A percentile compares a stretch with the other conserved stretches of the same genome.
These are phyloP conservation scores for Odocoileus hemionus DNA, from an alignment of 2,113 vertebrate genomes.

Conservation along the genomic window DNA sequence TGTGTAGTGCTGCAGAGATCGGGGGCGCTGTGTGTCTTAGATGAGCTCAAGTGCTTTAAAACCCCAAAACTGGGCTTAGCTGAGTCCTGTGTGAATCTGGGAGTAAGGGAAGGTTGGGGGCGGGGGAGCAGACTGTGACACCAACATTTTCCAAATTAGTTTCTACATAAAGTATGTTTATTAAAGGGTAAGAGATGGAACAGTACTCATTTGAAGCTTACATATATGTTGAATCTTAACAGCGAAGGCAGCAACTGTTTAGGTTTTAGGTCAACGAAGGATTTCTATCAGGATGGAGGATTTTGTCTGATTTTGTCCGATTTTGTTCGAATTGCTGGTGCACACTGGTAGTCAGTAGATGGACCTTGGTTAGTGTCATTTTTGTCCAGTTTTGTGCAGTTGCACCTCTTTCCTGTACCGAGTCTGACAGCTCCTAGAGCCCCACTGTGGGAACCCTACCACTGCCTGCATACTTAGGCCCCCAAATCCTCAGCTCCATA, in stretches of 20 bases:
- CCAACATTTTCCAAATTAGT: not conserved
- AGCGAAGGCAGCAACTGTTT: not conserved
- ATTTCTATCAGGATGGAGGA: not conserved
- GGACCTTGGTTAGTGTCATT: not conserved
- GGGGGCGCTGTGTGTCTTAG: not conserved
- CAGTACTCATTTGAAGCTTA: not conserved
- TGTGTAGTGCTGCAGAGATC: not conserved
- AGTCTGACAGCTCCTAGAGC: not conserved
- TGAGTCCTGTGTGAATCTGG: not conserved
- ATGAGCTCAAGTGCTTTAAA: not conserved
- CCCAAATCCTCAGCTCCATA: not conserved
- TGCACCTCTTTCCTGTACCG: not conserved
- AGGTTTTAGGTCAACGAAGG: not conserved
- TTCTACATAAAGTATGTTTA: not conserved
- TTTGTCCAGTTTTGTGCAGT: not conserved
- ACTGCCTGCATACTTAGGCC: not conserved
- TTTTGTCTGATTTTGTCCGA: not conserved
- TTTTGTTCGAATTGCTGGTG: not conserved
- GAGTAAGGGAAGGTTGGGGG: rapidly evolving
- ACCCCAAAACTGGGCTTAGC: not conserved
- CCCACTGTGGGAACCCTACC: rapidly evolving
- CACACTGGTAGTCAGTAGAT: not conserved
- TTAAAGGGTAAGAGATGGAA: not conserved
- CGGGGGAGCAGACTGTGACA: not conserved
- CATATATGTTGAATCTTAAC: not conserved